Conservation (phyloP, 2,888 invertebrate genomes). For the Lepeophtheirus nordmannii region DNA sequence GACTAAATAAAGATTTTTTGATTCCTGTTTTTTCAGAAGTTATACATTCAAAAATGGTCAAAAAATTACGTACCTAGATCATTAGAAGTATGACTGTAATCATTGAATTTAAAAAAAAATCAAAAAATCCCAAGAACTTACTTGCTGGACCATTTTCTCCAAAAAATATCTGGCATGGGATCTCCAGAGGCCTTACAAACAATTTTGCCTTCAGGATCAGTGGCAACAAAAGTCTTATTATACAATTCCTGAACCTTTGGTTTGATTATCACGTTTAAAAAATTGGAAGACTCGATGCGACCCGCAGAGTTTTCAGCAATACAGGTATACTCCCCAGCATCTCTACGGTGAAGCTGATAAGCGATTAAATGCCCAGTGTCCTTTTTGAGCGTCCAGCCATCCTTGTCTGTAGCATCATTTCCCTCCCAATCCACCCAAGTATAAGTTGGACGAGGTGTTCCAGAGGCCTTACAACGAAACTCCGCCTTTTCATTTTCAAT, state of each 20-base stretch:
- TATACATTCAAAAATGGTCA: too few species aligned
- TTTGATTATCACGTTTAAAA: conserved; percentile 43
- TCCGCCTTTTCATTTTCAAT: conserved; percentile 63
- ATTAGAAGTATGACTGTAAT: too few species aligned
- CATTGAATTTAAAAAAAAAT: too few species aligned
- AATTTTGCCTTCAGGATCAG: conserved; percentile 31
- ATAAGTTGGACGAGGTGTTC: conserved; percentile 67
- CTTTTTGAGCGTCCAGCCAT: conserved; percentile 30
- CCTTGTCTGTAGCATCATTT: conserved; percentile 48
- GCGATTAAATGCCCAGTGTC: conserved; percentile 54
- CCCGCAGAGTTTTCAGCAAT: conserved; percentile 64
- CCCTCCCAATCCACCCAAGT: conserved; percentile 58
- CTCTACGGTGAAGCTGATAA: conserved; percentile 55
- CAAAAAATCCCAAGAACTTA: neutral
- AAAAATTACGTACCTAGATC: too few species aligned
- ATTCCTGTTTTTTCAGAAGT: too few species aligned
- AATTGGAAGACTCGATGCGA: conserved; percentile 28
- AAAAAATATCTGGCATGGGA: conserved; percentile 62
- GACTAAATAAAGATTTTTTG: too few species aligned
- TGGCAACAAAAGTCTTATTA: conserved; percentile 52
- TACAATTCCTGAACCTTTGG: conserved; percentile 61
- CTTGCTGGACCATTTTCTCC: conserved; percentile 30
- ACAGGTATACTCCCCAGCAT: conserved; percentile 64
- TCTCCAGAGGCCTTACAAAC: conserved; percentile 59
- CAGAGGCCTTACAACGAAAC: conserved; percentile 58